phyloP scores from a whole-genome alignment of 2,888 invertebrate species.

The Lordiphosa andalusiaca region DNA sequence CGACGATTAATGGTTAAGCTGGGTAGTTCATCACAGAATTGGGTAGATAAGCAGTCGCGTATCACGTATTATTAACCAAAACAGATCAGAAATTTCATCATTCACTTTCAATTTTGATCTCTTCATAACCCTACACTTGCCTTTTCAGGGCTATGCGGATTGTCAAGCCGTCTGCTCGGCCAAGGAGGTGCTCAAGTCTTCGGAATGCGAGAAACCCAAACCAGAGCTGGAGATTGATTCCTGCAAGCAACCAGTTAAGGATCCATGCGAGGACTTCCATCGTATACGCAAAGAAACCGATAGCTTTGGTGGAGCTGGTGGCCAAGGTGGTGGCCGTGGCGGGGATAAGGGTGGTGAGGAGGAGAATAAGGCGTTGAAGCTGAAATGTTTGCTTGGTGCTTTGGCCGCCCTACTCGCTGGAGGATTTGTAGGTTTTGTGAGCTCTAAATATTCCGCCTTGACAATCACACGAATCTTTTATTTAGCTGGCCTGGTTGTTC shows the following conservation, averaged over 20 bases:
- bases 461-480: neutral
- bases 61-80: too few species aligned
- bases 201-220: slow-evolving; percentile 36
- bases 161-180: slow-evolving; percentile 33
- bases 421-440: slow-evolving; percentile 57
- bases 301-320: neutral
- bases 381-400: slow-evolving; percentile 46
- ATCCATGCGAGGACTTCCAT: slow-evolving; percentile 54
- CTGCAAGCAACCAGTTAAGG: slow-evolving; percentile 19
- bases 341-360: slow-evolving; percentile 28
- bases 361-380: slow-evolving; percentile 21
- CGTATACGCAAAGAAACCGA: slow-evolving; percentile 32
- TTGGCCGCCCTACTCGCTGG: slow-evolving; percentile 70
- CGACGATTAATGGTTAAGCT: too few species aligned
- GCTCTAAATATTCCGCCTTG: too few species aligned
- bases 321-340: slow-evolving; percentile 14
- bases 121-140: neutral
- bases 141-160: slow-evolving; percentile 36
- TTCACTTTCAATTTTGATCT: neutral
- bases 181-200: slow-evolving; percentile 57
- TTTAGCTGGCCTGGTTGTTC: slow-evolving; percentile 55
- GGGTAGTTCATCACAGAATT: too few species aligned
- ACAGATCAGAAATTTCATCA: slow-evolving; percentile 1
- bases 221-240: slow-evolving; percentile 8
- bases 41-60: too few species aligned